phyloP scores from a whole-genome alignment of 2,797 vertebrate genomes.

The Sebastiscus tertius region DNA sequence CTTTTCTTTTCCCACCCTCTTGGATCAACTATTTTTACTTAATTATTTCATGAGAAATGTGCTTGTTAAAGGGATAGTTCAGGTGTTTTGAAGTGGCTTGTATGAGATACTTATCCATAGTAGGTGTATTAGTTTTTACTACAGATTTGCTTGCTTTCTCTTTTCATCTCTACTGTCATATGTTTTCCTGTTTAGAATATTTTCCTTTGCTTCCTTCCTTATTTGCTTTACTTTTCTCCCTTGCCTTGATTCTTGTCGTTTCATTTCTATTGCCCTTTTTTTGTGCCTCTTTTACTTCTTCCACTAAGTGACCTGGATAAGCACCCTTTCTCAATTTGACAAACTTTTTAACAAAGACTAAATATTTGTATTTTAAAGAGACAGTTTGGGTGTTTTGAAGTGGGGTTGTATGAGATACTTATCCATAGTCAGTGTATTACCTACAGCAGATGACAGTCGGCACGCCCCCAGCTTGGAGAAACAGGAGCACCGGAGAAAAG shows the following conservation, averaged over 20 bases:
- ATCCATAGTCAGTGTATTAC: too few relatives aligned
- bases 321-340: not conserved
- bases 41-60: not conserved
- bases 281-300: not conserved
- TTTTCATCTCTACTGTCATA: constrained; percentile 28
- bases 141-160: constrained; percentile 9
- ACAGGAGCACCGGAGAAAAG: too few relatives aligned
- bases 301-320: not conserved
- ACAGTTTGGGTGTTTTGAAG: too few relatives aligned
- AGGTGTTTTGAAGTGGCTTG: too few relatives aligned
- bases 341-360: not conserved
- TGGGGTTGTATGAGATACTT: too few relatives aligned
- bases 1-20: not conserved
- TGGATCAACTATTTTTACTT: not conserved
- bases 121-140: constrained; percentile 9
- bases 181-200: not conserved
- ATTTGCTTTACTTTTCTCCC: not conserved
- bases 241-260: not conserved
- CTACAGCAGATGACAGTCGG: too few relatives aligned
- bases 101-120: too few relatives aligned
- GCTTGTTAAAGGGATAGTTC: too few relatives aligned
- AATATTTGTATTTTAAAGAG: too few relatives aligned
- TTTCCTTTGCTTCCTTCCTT: not conserved
- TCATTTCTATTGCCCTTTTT: not conserved
- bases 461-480: too few relatives aligned